Evolutionary conservation across 1,140 invertebrate genomes (phyloP), one percentile per base, ranked within the genome.

Genomic region (Steinernema khuongi): DNA sequence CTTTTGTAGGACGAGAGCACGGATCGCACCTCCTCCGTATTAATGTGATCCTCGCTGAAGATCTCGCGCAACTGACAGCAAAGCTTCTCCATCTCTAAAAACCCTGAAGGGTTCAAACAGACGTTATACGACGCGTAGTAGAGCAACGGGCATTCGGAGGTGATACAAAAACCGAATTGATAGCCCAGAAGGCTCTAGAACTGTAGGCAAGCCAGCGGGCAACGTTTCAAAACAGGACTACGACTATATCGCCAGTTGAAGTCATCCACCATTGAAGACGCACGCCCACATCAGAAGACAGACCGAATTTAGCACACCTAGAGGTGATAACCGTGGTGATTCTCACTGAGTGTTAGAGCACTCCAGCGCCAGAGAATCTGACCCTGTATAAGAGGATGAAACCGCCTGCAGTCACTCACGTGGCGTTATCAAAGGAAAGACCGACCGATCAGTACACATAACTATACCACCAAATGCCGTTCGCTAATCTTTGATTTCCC

Each of bases 1-100:
- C 92, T 94, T 84, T 91, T 92, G 86, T 97, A 97, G 0, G 44
- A 31, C 17, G 71, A 19, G 17, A 74, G 26, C 18, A 31, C 70
- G 4, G 19, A 7, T 19, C 73, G 22, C 2, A 75, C 74, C 18
- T 77, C 74, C 17, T 76, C 75, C 0, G 76, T 60, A 31, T 76
- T 32, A 26, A 76, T 68, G 28, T 73, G 68, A 30, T 76, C 68
- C 31, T 77, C 74, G 33, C 33, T 68, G 60, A 76, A 76, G 50
- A 76, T 76, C 0, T 60, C 43, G 19, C 75, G 75, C 22, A 76
- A 44, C 60, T 77, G 31, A 33, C 19, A 67, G 30, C 72, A 74
- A n/a, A 76, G 74, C 29, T 76, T 68, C 18, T 77, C 41, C 22
- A 76, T 69, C 4, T 31, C 50, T 60, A 22, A 17, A 7, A 14